Evolutionary conservation across 2,888 invertebrate genomes (phyloP), one percentile per base, ranked within the genome.

Genomic region (Gortyna flavago): DNA sequence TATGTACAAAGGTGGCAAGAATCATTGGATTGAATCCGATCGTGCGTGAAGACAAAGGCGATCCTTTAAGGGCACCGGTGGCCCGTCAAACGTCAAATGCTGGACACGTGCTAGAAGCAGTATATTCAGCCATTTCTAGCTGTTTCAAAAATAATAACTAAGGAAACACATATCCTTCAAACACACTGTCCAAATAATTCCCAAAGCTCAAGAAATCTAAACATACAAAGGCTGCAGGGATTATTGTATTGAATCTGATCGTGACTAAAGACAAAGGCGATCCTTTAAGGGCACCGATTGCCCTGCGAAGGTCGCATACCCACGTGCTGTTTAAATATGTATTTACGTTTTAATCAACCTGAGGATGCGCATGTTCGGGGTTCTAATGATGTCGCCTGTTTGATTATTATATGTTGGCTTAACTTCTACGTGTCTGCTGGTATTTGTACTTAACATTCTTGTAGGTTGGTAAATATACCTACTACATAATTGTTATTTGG

Each of bases 281-380:
- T 84, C 85, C 83, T 88, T 90, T 89, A 91, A 91, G 90, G 91
- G 89, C 89, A 89, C 80, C 76, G 72, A 83, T 77, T 77, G 83
- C 92, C 93, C 92, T 92, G 82, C 85, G 93, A 94, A 94, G 94
- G 94, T 88, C 91, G 84, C 86, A 84, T 89, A 85, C 86, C 80
- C 85, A 79, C 81, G 81, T 87, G 77, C 77, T 75, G 75, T 85
- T 85, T 86, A 81, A 87, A 86, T 90, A 89, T 88, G 87, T 88
- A 88, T 88, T 87, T 85, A 80, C 84, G 83, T 88, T 90, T 85
- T 88, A 90, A 89, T 87, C 85, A 87, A 66, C 61, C 79, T 76
- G 69, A 75, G 80, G 83, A 81, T 80, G 70, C 48, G 75, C 86
- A 85, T 87, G 86, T 77, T 85, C 72, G 77, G 85, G 73, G 77